Percentiles rank a stretch among this genome's conserved stretches.
phyloP scores from a whole-genome alignment of 2,797 vertebrate genomes.

The Onychomys leucogaster region DNA sequence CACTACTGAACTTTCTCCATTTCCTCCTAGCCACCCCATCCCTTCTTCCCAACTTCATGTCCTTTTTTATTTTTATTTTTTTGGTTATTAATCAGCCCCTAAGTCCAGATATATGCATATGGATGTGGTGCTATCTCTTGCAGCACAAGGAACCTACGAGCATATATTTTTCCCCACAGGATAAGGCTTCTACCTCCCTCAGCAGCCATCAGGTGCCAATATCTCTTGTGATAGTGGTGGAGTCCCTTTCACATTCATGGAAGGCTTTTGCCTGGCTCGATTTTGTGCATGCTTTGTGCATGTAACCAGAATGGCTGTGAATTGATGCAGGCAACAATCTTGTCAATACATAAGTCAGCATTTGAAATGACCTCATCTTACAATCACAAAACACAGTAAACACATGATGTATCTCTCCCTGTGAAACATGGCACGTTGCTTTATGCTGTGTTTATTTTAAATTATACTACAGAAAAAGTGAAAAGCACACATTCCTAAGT shows the following conservation, averaged over 20 bases:
- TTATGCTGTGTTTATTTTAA: not conserved
- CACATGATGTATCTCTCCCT: accelerated
- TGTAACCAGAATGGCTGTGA: no score
- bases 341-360: not conserved
- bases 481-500: not conserved
- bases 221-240: no score
- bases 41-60: not conserved
- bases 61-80: not conserved
- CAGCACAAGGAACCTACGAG: not conserved
- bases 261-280: not conserved
- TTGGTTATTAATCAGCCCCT: not conserved
- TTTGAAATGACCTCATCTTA: not conserved
- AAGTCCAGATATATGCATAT: not conserved
- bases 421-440: no score
- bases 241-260: no score
- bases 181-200: not conserved
- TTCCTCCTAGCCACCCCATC: not conserved
- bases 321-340: not conserved
- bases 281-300: not conserved
- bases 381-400: not conserved
- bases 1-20: not conserved
- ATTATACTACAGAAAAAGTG: not conserved
- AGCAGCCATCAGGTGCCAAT: no score
- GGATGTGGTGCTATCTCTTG: not conserved
- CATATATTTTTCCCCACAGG: not conserved